Conservation (phyloP, 2,888 invertebrate species). For the Pterostichus niger region DNA sequence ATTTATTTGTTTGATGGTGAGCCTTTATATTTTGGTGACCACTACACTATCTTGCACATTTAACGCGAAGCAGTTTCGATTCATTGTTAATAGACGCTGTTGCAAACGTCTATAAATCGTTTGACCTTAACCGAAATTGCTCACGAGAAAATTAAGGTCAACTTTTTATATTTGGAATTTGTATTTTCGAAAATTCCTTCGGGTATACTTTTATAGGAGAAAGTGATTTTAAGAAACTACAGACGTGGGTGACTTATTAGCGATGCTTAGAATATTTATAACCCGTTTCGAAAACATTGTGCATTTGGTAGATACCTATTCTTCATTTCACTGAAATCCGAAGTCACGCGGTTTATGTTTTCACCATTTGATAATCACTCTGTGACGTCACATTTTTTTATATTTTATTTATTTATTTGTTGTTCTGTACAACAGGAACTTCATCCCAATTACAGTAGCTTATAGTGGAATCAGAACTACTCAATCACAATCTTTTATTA, state of each 20-base stretch:
- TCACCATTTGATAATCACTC: too few relatives aligned
- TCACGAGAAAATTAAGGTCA: constrained; percentile 53
- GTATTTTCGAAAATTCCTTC: constrained; percentile 50
- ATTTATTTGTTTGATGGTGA: too few relatives aligned
- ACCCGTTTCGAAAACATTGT: constrained; percentile 24
- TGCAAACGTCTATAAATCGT: constrained; percentile 14
- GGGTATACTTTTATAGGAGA: constrained; percentile 41
- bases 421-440: too few relatives aligned
- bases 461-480: too few relatives aligned
- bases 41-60: too few relatives aligned
- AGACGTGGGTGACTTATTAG: constrained; percentile 18
- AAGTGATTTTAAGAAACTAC: constrained; percentile 49
- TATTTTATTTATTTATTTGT: too few relatives aligned
- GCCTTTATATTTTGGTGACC: too few relatives aligned
- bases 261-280: constrained; percentile 22
- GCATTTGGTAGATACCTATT: neutral
- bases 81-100: constrained; percentile 10
- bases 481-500: too few relatives aligned
- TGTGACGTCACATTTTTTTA: too few relatives aligned
- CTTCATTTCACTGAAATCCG: too few relatives aligned
- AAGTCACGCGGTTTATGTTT: too few relatives aligned
- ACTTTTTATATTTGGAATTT: constrained; percentile 52
- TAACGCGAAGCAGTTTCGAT: neutral
- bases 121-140: constrained; percentile 47
- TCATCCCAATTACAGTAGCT: too few relatives aligned